Evolutionary conservation across 1,140 invertebrate genomes (phyloP), one percentile per base, ranked within the genome.

Genomic region (Drosophila melanogaster): DNA sequence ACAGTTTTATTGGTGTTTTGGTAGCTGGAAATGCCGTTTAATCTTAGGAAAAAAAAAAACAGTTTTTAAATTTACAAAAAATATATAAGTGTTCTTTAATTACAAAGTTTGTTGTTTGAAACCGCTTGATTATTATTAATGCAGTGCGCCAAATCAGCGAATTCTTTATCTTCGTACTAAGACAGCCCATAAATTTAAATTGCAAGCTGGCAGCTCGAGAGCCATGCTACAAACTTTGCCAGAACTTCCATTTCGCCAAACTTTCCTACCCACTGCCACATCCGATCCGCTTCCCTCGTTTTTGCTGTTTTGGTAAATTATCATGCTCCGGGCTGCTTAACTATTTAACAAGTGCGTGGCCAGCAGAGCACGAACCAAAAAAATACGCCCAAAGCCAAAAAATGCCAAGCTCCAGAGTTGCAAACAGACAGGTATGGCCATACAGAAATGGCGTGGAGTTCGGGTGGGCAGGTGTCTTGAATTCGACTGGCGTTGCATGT

Each of bases 401-500:
- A 30, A 30, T 30, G 54, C 66, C 17, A 53, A 55, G 69, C 64
- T 30, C 38, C 19, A 30, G 12, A 59, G 24, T 46, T 56, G 15
- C 37, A 43, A 35, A 33, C 14, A 33, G 41, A 50, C 47, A 50
- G 33, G 56, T 58, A 58, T 26, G 30, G 54, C 43, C 37, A 59
- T n/a, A 35, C 15, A 49, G 24, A 50, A 33, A 56, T 69, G 40
- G 58, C 26, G 55, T 69, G 41, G 59, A 26, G 17, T 33, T 43
- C 64, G 65, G 74, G 71, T 70, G 67, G 74, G 71, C 72, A 76
- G 72, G 72, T 76, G 72, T 74, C 57, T 50, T 40, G 7, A 19
- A n/a, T 44, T 53, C 66, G 49, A 67, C 49, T 62, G 71, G 43
- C 65, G 53, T 43, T 50, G 74, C 54, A 81, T 65, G 66, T 56